These are phyloP conservation scores for Melipona quadrifasciata DNA, from an alignment of 1,140 invertebrate species.

Conservation along the genomic window DNA sequence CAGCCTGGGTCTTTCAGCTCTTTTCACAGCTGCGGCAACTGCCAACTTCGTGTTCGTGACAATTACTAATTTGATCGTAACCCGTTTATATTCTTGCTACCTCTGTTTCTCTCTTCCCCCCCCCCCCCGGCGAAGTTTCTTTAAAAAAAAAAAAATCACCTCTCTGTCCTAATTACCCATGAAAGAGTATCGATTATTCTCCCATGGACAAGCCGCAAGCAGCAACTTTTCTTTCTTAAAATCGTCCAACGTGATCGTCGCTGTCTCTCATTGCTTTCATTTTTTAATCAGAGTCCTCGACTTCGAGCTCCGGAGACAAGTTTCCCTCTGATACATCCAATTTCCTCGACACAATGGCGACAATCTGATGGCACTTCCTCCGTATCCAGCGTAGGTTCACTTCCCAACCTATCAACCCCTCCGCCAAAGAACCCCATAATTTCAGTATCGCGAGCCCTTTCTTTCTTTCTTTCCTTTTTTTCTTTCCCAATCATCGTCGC, in stretches of 20 bases:
- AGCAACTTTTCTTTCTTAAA: background rate
- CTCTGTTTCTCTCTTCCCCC: background rate
- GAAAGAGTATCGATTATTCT: background rate
- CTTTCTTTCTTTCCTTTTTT: background rate
- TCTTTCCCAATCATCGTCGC: background rate
- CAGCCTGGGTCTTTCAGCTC: too few relatives aligned
- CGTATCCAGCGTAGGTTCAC: too few relatives aligned
- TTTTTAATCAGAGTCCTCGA: background rate
- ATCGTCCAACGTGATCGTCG: too few relatives aligned
- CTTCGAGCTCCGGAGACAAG: background rate
- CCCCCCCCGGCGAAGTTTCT: too few relatives aligned
- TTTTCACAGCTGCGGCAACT: background rate
- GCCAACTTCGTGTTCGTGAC: background rate
- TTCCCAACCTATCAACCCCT: constrained; percentile 1
- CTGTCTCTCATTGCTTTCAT: background rate
- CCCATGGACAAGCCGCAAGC: background rate
- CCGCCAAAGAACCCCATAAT: constrained; percentile 10
- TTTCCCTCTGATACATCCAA: background rate
- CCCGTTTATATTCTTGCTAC: background rate
- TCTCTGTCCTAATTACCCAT: background rate
- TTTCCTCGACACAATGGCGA: constrained; percentile 1
- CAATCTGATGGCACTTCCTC: background rate
- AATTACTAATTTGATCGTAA: constrained; percentile 3
- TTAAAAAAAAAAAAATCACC: background rate
- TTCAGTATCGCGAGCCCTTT: background rate